Evolutionary conservation across 2,888 invertebrate genomes (phyloP).

Genomic region (Arge pagana): DNA sequence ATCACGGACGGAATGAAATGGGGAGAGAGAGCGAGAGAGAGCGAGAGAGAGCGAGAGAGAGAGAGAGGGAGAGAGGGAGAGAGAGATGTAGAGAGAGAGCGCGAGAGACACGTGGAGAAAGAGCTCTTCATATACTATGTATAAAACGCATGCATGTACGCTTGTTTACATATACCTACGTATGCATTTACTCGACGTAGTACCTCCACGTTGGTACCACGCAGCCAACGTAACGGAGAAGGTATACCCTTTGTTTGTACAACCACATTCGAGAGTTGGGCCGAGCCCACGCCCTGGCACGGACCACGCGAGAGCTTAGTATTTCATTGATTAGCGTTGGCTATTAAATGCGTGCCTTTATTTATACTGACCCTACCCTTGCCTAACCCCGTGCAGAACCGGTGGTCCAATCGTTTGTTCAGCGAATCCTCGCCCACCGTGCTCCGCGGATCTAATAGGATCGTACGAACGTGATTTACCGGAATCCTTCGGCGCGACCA

Average conservation of each 20-base stretch:
- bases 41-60: conserved; percentile 23
- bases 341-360: conserved; percentile 56
- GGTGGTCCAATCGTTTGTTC: too few relatives aligned
- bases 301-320: conserved; percentile 48
- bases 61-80: conserved; percentile 28
- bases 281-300: conserved; percentile 38
- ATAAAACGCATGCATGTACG: conserved; percentile 24
- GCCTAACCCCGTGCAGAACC: too few relatives aligned
- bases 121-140: conserved; percentile 38
- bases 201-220: too few relatives aligned
- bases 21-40: conserved; percentile 25
- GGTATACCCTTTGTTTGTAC: conserved; percentile 53
- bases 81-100: conserved; percentile 25
- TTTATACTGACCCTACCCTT: conserved; percentile 32
- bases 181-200: too few relatives aligned
- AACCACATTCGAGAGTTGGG: conserved; percentile 41
- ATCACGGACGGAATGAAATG: conserved; percentile 22
- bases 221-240: conserved; percentile 9
- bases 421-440: conserved; percentile 1
- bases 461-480: too few relatives aligned
- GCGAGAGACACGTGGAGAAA: conserved; percentile 37
- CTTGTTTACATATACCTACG: conserved; percentile 26
- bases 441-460: background rate
- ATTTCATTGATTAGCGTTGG: conserved; percentile 58
- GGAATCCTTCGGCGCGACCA: background rate